Conservation (phyloP, 2,113 vertebrate genomes). For the Egretta garzetta region DNA sequence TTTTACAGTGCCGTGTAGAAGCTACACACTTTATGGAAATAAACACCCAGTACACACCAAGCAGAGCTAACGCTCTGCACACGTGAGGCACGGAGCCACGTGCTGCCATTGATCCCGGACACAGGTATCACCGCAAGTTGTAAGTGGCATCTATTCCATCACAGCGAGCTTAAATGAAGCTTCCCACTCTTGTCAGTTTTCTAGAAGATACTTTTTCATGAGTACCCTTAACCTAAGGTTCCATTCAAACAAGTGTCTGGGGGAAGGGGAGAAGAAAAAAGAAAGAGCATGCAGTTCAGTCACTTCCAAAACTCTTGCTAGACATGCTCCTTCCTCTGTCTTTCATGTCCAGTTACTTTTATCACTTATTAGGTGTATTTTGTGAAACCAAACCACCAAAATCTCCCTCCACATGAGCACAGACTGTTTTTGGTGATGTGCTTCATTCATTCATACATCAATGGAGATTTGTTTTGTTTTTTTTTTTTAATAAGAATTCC, state of each 20-base stretch:
- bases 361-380: neutral
- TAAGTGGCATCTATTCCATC: neutral
- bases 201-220: neutral
- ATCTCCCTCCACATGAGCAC: neutral
- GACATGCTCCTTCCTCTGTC: neutral
- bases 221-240: neutral
- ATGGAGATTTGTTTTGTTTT: fast-evolving
- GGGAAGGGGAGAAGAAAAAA: fast-evolving
- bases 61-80: neutral
- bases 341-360: neutral
- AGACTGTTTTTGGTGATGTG: fast-evolving
- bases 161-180: neutral
- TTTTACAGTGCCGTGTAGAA: neutral
- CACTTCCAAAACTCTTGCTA: neutral
- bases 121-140: neutral
- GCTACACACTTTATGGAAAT: fast-evolving
- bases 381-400: neutral
- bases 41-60: neutral
- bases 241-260: neutral
- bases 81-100: fast-evolving
- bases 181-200: neutral
- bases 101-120: neutral
- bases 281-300: fast-evolving
- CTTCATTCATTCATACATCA: neutral
- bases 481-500: neutral